Evolutionary conservation across 37 sponge, comb jelly and placozoan genomes (phyloP).

Genomic region (Theonella swinhoei): DNA sequence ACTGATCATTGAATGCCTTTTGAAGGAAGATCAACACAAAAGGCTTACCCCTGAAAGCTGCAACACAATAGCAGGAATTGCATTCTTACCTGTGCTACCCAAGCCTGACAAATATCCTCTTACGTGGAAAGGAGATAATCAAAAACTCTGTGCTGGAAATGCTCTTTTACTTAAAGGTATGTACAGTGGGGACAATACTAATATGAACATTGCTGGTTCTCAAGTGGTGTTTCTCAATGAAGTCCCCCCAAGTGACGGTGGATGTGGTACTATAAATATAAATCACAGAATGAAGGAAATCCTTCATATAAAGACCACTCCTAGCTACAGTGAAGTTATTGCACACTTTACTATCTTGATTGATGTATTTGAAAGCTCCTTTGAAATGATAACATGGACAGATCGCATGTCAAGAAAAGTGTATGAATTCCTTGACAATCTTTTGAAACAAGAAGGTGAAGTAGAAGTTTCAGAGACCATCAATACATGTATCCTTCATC

Average conservation of each 20-base stretch:
- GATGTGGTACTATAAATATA: neutral
- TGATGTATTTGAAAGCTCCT: neutral
- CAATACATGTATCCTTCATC: neutral
- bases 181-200: neutral
- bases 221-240: neutral
- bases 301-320: constrained; percentile 10
- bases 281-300: neutral
- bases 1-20: constrained; percentile 5
- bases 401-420: neutral
- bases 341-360: constrained; percentile 9
- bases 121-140: constrained; percentile 49
- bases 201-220: constrained; percentile 18
- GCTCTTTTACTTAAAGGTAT: constrained; percentile 18
- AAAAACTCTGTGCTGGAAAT: constrained; percentile 24
- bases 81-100: constrained; percentile 66
- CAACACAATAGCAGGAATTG: neutral
- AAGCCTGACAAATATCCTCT: constrained; percentile 59
- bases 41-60: neutral
- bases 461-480: neutral
- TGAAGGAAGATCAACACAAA: neutral
- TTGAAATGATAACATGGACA: neutral
- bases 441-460: neutral
- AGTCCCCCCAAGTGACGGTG: neutral
- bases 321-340: neutral
- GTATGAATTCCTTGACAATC: constrained; percentile 11